Percentiles rank a stretch among this genome's conserved stretches.
Conservation (phyloP, 2,113 vertebrate species). For the Oostethus manadensis region DNA sequence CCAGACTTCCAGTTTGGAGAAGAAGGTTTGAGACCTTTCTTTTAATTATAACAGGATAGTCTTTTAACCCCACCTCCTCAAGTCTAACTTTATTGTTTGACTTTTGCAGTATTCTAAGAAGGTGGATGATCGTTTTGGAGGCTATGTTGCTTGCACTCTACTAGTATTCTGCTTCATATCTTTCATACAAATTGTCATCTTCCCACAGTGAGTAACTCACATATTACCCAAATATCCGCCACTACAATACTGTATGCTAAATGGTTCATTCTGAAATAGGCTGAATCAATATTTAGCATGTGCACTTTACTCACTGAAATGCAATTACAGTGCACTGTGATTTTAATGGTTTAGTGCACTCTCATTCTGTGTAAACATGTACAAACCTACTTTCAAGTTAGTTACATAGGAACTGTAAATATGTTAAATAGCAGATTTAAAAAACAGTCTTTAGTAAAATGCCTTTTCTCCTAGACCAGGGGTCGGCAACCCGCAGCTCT, state of each 20-base stretch:
- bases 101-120: conserved; percentile 85
- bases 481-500: too few relatives aligned
- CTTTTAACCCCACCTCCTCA: not conserved
- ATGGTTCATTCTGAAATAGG: not conserved
- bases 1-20: conserved; percentile 89
- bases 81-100: not conserved
- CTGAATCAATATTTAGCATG: not conserved
- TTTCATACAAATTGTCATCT: conserved; percentile 87
- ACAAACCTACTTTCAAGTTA: too few relatives aligned
- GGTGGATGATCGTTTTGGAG: conserved; percentile 89
- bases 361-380: too few relatives aligned
- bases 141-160: conserved; percentile 88
- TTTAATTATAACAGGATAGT: not conserved
- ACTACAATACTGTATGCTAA: not conserved
- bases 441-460: too few relatives aligned
- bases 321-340: not conserved
- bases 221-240: not conserved
- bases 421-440: too few relatives aligned
- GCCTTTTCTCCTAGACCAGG: too few relatives aligned
- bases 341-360: not conserved
- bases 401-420: too few relatives aligned
- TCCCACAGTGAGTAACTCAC: conserved; percentile 83
- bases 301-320: not conserved
- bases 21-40: conserved; percentile 74
- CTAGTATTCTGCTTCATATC: conserved; percentile 94